Base-by-base conservation (phyloP, 2,113 vertebrate genomes). In the Pantherophis guttatus region DNA sequence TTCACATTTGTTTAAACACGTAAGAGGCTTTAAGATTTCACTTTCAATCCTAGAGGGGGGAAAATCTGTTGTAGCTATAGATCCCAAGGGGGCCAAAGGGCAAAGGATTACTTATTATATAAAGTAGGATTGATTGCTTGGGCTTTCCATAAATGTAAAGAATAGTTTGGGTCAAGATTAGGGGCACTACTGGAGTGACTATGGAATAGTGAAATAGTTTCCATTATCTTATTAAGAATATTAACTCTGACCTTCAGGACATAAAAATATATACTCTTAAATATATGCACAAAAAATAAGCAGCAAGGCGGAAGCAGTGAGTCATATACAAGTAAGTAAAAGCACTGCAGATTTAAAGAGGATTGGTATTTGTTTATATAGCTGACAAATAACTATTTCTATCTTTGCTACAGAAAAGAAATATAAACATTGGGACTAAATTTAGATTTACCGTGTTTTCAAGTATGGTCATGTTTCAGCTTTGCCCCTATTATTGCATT, bases 101-200 rank as follows among this genome's bases (percentile, higher is more conserved):
- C 91, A 95, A 91, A 91, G 15, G 50, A 54, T 85, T 89, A 93
- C 48, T 81, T 86, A 39, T 0, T 88, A 65, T 1, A 91, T 93
- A 95, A 95, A 90, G 10, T 89, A 90, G 55, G 52, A 94, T 33
- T 93, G 95, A 95, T 89, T 86, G 48, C 3, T 62, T 13, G 26
- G 23, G 19, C 65, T 62, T 90, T 89, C 8, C 13, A 94, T 93
- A 92, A 91, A 85, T 86, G 87, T 92, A 95, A 0, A 0, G 50
- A 95, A 81, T 59, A 90, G 90, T 39, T 85, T 81, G 33, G 1
- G 1, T 93, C 75, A 94, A 91, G 91, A 92, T 17, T 44, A 90
- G 89, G 55, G 89, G 86, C 54, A 91, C 44, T 95, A 58, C 44
- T 50, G 26, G 85, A 93, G 70, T 59, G 26, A 44, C 44, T 58